Percentiles rank a stretch among this genome's conserved stretches.
These are phyloP conservation scores for Bombyx mandarina DNA, from an alignment of 1,140 invertebrate species.

Conservation along the genomic window DNA sequence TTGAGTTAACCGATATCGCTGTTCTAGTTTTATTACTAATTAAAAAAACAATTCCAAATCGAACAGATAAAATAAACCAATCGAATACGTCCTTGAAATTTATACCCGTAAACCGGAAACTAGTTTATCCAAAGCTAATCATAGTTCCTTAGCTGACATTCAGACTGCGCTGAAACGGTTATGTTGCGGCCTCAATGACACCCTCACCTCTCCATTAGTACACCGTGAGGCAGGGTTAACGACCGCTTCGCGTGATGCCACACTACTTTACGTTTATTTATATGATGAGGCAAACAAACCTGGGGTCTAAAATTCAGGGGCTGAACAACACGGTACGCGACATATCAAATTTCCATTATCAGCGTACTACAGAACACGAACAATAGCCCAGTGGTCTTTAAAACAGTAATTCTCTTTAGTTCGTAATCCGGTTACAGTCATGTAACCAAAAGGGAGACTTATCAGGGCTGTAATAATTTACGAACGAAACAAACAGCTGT, in stretches of 20 bases:
- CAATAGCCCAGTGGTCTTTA: constrained; percentile 12
- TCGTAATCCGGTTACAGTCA: too few species aligned
- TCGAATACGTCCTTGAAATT: not conserved
- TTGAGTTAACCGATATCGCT: too few species aligned
- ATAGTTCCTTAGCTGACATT: constrained; percentile 23
- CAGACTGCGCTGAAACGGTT: constrained; percentile 28
- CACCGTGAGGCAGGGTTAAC: constrained; percentile 54
- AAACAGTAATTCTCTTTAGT: not conserved
- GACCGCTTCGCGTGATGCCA: constrained; percentile 56
- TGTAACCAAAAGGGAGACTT: too few species aligned
- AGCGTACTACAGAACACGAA: constrained; percentile 20
- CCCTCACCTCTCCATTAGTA: constrained; percentile 53
- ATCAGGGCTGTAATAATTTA: too few species aligned
- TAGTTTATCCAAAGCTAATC: constrained; percentile 24
- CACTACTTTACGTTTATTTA: constrained; percentile 62
- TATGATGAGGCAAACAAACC: constrained; percentile 52
- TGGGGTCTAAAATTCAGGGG: constrained; percentile 45
- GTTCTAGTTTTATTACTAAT: too few species aligned
- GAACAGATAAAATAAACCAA: not conserved
- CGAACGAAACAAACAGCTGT: too few species aligned
- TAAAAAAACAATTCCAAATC: too few species aligned
- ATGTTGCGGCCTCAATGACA: constrained; percentile 48
- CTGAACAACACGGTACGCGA: constrained; percentile 38
- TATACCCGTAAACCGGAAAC: not conserved
- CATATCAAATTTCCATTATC: constrained; percentile 62